phyloP scores from a whole-genome alignment of 2,113 vertebrate species.

The Leptocoma aspasia region DNA sequence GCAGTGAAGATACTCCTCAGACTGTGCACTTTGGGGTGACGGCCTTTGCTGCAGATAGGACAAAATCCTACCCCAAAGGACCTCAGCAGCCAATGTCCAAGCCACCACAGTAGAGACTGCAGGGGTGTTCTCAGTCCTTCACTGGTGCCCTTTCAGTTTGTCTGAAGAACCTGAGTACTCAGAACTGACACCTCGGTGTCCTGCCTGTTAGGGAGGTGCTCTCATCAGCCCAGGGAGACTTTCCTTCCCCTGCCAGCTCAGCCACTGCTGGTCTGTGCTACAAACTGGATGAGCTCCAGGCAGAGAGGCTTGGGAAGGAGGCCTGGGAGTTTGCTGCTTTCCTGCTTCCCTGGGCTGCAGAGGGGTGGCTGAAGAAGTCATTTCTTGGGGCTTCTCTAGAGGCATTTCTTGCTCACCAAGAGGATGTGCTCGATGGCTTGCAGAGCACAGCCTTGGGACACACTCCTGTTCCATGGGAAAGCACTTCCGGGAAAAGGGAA shows the following conservation, averaged over 20 bases:
- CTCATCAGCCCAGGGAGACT: not conserved
- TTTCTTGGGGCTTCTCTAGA: not conserved
- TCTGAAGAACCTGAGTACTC: not conserved
- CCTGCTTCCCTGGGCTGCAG: not conserved
- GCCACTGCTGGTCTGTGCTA: not conserved
- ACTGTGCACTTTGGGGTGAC: accelerated
- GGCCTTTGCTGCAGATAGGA: not conserved
- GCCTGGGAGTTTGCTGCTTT: not conserved
- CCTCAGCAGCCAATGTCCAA: not conserved
- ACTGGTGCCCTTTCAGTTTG: not conserved
- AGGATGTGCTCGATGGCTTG: not conserved
- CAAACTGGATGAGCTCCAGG: not conserved
- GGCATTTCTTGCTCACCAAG: not conserved
- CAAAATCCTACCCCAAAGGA: not conserved
- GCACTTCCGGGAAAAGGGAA: not conserved
- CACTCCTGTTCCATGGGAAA: not conserved
- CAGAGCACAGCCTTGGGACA: not conserved
- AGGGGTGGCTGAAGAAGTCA: not conserved
- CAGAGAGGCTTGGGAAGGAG: not conserved
- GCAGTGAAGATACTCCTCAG: not conserved
- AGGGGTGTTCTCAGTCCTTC: not conserved
- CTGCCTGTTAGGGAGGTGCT: not conserved
- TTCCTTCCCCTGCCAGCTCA: not conserved
- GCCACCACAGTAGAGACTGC: not conserved
- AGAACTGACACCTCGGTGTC: too few relatives aligned